phyloP scores from a whole-genome alignment of 2,113 vertebrate genomes.

The Rhinichthys klamathensis region DNA sequence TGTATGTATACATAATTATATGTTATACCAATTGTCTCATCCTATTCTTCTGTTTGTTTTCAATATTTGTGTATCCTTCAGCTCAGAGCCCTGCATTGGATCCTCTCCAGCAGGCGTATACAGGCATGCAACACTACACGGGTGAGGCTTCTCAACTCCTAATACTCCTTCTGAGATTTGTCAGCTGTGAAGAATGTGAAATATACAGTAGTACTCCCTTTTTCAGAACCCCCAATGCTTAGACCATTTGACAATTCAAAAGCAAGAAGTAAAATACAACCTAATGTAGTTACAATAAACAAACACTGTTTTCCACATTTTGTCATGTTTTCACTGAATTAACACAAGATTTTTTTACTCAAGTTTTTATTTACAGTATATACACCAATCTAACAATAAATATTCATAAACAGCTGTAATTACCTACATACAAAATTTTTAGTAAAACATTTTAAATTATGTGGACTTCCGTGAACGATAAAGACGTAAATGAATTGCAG shows the following conservation, averaged over 20 bases:
- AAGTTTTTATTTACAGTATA: too few species aligned
- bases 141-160: conserved; percentile 71
- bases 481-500: background rate
- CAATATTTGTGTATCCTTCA: conserved; percentile 59
- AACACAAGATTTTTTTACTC: background rate
- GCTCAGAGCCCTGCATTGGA: conserved; percentile 91
- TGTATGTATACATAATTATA: too few species aligned
- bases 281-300: background rate
- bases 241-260: background rate
- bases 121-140: conserved; percentile 93
- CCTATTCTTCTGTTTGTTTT: background rate
- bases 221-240: background rate
- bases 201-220: background rate
- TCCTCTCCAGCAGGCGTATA: conserved; percentile 90
- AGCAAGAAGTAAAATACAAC: background rate
- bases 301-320: too few species aligned
- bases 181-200: background rate
- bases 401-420: background rate
- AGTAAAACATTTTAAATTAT: background rate
- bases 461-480: background rate
- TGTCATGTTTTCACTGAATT: background rate
- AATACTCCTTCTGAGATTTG: background rate
- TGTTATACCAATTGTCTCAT: background rate
- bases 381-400: background rate
- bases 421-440: background rate